phyloP scores from a whole-genome alignment of 2,113 vertebrate genomes.

The Pelusios castaneus region DNA sequence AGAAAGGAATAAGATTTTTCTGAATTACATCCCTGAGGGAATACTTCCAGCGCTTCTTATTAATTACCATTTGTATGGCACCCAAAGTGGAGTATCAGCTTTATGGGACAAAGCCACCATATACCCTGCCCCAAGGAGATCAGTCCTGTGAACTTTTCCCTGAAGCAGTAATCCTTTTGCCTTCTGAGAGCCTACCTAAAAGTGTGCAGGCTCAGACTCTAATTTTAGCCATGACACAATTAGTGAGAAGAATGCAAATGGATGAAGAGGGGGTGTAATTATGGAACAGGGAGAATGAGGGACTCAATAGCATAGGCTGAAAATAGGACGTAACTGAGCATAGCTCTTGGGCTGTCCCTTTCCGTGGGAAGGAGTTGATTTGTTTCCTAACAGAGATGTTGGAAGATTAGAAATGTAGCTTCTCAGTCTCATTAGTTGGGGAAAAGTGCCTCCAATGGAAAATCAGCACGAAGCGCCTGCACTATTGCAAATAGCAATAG shows the following conservation, averaged over 20 bases:
- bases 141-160: background rate
- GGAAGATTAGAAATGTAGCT: background rate
- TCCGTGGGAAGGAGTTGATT: background rate
- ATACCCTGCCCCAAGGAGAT: background rate
- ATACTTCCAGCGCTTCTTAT: background rate
- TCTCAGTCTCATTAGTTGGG: background rate
- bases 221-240: slow-evolving; percentile 25
- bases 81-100: background rate
- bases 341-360: background rate
- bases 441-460: background rate
- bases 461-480: background rate
- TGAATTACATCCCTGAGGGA: background rate
- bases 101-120: background rate
- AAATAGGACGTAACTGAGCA: background rate
- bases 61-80: background rate
- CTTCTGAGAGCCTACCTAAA: background rate
- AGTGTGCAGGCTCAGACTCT: background rate
- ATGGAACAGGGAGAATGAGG: background rate
- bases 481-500: background rate
- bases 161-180: background rate
- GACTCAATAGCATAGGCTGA: slow-evolving; percentile 13
- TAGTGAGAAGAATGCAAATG: slow-evolving; percentile 2
- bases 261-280: slow-evolving; percentile 2
- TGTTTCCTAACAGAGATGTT: background rate
- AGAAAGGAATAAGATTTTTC: background rate